Evolutionary conservation across 2,888 invertebrate species (phyloP).

Genomic region (Tryphoninae sp.): DNA sequence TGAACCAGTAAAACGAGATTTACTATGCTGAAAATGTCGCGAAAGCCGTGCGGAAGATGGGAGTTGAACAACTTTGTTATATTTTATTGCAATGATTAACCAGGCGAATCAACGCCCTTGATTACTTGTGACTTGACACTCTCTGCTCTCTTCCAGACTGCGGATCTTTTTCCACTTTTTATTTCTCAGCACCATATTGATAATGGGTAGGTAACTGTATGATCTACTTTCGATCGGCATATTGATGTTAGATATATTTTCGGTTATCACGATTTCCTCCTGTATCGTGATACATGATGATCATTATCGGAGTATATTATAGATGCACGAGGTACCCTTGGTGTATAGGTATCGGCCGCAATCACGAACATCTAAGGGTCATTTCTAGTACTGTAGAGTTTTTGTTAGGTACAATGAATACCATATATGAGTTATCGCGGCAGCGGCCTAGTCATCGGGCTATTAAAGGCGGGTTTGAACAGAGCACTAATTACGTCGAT

Average conservation of each 20-base stretch:
- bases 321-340: conserved; percentile 9
- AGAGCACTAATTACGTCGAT: conserved; percentile 75
- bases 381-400: conserved; percentile 31
- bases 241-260: neutral
- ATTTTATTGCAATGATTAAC: neutral
- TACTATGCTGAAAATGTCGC: conserved; percentile 38
- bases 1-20: conserved; percentile 14
- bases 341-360: conserved; percentile 9
- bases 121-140: conserved; percentile 9
- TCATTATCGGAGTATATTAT: conserved; percentile 34
- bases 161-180: neutral
- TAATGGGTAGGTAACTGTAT: neutral
- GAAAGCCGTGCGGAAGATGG: neutral
- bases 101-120: conserved; percentile 16
- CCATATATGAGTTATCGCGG: conserved; percentile 28
- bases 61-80: conserved; percentile 28
- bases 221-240: neutral
- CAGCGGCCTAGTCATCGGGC: conserved; percentile 43
- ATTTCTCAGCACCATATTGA: neutral
- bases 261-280: conserved; percentile 1
- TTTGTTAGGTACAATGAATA: conserved; percentile 12
- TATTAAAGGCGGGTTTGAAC: conserved; percentile 61
- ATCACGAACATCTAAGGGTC: conserved; percentile 6
- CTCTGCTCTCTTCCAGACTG: neutral
- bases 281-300: conserved; percentile 37